Percentiles rank a stretch among this genome's conserved stretches.
Conservation (phyloP, 2,888 invertebrate genomes). For the Mechanitis mazaeus region DNA sequence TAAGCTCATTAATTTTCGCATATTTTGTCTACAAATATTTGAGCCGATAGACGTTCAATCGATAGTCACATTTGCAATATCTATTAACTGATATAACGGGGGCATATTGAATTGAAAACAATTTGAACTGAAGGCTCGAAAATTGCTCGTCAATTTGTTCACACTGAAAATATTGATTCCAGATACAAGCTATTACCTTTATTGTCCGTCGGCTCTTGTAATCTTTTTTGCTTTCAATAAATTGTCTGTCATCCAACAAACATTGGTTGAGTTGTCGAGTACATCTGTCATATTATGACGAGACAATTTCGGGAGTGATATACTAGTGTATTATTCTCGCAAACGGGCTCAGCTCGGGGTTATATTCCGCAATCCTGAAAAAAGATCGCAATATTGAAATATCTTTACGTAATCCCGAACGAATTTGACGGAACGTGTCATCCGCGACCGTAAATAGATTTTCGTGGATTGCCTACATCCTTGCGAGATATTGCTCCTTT, state of each 20-base stretch:
- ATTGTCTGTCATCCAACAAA: neutral
- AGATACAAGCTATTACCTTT: neutral
- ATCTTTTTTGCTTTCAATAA: neutral
- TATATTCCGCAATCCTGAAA: constrained; percentile 9
- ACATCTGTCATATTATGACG: neutral
- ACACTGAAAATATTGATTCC: neutral
- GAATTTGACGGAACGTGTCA: constrained; percentile 21
- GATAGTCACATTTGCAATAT: neutral
- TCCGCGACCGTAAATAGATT: constrained; percentile 22
- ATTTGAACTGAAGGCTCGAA: neutral
- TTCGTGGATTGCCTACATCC: constrained; percentile 13
- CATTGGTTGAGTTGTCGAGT: neutral
- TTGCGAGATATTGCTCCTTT: constrained; percentile 14
- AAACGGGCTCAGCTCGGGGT: neutral
- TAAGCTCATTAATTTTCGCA: no score
- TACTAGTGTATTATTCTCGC: constrained; percentile 3
- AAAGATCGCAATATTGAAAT: constrained; percentile 19
- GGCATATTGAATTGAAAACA: neutral
- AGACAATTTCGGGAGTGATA: neutral
- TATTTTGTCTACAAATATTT: no score
- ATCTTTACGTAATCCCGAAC: constrained; percentile 11
- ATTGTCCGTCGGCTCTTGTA: neutral
- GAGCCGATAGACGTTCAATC: neutral
- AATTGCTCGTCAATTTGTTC: neutral
- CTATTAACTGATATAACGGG: neutral